Evolutionary conservation across 2,797 vertebrate species (phyloP).

Genomic region (Euphonia xanthogaster): DNA sequence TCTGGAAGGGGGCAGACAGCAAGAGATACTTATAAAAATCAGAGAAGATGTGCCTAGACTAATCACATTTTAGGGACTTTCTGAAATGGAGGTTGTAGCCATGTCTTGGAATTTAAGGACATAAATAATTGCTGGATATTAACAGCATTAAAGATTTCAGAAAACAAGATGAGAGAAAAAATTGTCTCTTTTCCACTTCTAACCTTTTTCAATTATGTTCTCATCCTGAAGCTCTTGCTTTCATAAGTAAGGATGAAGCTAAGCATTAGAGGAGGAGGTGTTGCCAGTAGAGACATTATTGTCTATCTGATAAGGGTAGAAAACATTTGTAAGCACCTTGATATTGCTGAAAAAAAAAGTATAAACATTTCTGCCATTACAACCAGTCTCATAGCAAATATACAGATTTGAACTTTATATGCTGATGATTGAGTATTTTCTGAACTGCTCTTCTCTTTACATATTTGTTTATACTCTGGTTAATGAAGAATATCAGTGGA

Average conservation of each 20-base stretch:
- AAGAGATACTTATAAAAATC: not conserved
- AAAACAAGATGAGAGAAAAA: not conserved
- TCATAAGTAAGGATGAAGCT: not conserved
- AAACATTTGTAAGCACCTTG: not conserved
- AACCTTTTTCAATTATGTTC: not conserved
- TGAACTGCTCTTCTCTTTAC: not conserved
- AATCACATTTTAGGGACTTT: not conserved
- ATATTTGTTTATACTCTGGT: not conserved
- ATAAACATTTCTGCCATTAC: not conserved
- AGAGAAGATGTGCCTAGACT: not conserved
- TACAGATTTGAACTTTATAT: not conserved
- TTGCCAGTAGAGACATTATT: not conserved
- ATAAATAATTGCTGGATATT: not conserved
- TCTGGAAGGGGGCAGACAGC: not conserved
- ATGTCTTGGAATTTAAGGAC: not conserved
- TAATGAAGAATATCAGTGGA: not conserved
- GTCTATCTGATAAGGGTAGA: not conserved
- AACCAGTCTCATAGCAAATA: not conserved
- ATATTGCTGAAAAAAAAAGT: not conserved
- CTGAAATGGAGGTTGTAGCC: not conserved
- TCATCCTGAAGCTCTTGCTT: not conserved
- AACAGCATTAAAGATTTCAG: not conserved
- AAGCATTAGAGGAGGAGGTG: not conserved
- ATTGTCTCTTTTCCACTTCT: not conserved
- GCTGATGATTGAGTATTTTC: not conserved